These are phyloP conservation scores for Bagarius yarrelli DNA, from an alignment of 2,113 vertebrate species.

Conservation along the genomic window DNA sequence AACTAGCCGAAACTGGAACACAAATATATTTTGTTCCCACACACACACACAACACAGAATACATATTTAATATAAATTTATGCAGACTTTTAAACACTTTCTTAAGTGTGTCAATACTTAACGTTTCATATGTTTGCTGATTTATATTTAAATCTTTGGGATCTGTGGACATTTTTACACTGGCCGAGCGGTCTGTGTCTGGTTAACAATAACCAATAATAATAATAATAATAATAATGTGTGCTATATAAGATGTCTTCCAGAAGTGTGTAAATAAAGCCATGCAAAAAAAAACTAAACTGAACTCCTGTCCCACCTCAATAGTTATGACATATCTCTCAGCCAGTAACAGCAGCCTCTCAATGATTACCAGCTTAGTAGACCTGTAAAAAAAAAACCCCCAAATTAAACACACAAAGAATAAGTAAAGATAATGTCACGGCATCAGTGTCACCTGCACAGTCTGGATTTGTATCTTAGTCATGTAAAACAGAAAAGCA, in stretches of 20 bases:
- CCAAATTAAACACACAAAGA: neutral
- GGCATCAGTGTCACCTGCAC: neutral
- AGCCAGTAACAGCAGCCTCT: slow-evolving; percentile 91
- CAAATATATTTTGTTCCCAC: neutral
- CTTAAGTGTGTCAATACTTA: neutral
- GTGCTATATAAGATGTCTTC: neutral
- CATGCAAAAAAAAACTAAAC: neutral
- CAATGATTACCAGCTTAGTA: slow-evolving; percentile 97
- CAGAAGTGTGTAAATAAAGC: neutral
- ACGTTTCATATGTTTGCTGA: neutral
- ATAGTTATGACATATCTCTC: slow-evolving; percentile 98
- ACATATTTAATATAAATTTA: no score
- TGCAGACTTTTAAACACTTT: no score
- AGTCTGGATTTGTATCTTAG: neutral
- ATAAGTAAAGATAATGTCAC: neutral
- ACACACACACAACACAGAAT: neutral
- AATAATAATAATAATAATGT: neutral
- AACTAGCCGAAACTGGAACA: neutral
- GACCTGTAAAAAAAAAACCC: slow-evolving; percentile 72
- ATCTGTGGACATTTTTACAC: neutral
- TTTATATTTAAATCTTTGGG: neutral
- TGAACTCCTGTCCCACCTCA: slow-evolving; percentile 76
- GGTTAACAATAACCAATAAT: no score
- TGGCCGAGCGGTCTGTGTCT: neutral
- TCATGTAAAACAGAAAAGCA: slow-evolving; percentile 50